phyloP scores from a whole-genome alignment of 2,888 invertebrate species.

The Elegia similella region DNA sequence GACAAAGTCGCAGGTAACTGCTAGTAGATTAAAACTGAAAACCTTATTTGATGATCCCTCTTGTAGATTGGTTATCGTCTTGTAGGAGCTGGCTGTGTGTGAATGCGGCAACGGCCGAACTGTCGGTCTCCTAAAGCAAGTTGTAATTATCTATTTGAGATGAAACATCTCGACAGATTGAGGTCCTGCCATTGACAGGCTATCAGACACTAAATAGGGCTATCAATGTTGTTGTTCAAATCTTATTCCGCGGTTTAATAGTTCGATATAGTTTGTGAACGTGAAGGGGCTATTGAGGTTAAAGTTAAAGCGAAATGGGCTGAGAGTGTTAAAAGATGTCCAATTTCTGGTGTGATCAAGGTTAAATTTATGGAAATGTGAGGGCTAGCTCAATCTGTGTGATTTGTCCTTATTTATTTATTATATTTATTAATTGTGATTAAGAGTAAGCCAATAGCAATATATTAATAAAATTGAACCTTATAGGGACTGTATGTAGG shows the following conservation, averaged over 20 bases:
- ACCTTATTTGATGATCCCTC: no score
- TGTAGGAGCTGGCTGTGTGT: not conserved
- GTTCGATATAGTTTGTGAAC: constrained; percentile 20
- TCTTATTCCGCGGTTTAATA: constrained; percentile 23
- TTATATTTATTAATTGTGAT: no score
- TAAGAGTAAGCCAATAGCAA: no score
- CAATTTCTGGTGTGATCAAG: not conserved
- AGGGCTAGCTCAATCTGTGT: no score
- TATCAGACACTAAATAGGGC: constrained; percentile 37
- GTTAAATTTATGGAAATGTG: no score
- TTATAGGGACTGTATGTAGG: no score
- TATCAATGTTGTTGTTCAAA: constrained; percentile 37
- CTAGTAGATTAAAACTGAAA: no score
- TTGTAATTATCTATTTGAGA: constrained; percentile 46
- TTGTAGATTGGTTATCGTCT: no score
- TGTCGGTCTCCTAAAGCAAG: constrained; percentile 27
- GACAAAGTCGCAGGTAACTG: no score
- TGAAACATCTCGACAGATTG: constrained; percentile 40
- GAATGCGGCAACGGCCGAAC: constrained; percentile 2
- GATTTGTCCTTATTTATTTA: no score
- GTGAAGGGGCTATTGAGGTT: constrained; percentile 21
- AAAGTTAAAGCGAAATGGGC: constrained; percentile 6
- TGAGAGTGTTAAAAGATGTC: not conserved
- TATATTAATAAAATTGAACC: no score
- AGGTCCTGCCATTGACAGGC: constrained; percentile 50